Evolutionary conservation across 2,797 vertebrate genomes (phyloP).

Genomic region (Onychomys arenicola): DNA sequence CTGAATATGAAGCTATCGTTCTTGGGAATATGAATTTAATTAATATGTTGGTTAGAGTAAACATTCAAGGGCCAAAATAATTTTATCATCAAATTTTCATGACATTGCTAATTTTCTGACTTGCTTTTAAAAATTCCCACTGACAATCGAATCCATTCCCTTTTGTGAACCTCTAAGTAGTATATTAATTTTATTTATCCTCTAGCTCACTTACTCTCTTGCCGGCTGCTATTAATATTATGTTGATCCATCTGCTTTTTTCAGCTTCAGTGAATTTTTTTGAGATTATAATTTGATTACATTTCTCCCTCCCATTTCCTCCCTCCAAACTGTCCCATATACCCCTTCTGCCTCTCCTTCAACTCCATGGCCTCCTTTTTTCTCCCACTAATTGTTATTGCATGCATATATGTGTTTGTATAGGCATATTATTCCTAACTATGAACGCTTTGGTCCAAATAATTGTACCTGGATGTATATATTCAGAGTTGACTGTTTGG

Average conservation of each 20-base stretch:
- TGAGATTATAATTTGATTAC: not conserved
- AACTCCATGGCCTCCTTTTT: not conserved
- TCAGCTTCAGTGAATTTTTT: not conserved
- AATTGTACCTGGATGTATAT: not conserved
- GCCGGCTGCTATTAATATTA: not conserved
- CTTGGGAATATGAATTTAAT: not conserved
- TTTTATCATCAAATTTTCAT: slow-evolving; percentile 16
- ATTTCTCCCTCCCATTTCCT: not conserved
- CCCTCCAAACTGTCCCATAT: not conserved
- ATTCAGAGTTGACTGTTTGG: not conserved
- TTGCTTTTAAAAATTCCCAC: not conserved
- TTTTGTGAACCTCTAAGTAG: not conserved
- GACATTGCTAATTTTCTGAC: not conserved
- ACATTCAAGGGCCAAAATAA: slow-evolving; percentile 24
- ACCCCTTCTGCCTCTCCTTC: too few relatives aligned
- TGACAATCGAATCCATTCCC: not conserved
- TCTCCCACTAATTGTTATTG: not conserved
- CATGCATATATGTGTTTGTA: not conserved
- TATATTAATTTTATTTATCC: not conserved
- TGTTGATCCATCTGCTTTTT: not conserved
- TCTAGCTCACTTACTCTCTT: not conserved
- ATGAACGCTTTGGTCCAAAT: not conserved
- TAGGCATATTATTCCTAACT: not conserved
- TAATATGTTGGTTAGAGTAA: not conserved
- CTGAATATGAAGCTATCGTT: not conserved